Percentiles rank a stretch among this genome's conserved stretches.
Conservation (phyloP, 2,797 vertebrate genomes). For the Rachycentron canadum region DNA sequence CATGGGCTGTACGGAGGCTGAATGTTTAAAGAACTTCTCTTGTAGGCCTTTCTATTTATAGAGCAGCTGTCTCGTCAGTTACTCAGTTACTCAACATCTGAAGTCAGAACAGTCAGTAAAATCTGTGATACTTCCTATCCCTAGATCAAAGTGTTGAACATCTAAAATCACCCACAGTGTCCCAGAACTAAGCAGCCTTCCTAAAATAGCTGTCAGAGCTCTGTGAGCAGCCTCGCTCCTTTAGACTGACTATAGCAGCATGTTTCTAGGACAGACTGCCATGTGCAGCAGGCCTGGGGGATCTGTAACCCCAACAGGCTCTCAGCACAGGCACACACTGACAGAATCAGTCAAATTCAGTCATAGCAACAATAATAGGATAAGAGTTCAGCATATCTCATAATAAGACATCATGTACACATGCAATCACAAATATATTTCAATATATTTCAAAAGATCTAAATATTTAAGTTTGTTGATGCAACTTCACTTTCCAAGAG, state of each 20-base stretch:
- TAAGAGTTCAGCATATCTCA: slow-evolving; percentile 29
- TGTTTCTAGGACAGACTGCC: slow-evolving; percentile 74
- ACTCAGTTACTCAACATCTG: slow-evolving; percentile 45
- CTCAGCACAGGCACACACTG: slow-evolving; percentile 30
- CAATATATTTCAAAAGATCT: neutral
- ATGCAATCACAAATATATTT: neutral
- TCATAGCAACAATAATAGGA: slow-evolving; percentile 37
- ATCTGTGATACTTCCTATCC: slow-evolving; percentile 59
- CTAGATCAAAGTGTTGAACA: slow-evolving; percentile 68
- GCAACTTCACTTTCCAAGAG: neutral
- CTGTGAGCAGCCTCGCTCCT: slow-evolving; percentile 49
- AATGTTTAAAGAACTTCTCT: slow-evolving; percentile 49
- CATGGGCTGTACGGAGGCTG: slow-evolving; percentile 15
- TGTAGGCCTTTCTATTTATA: slow-evolving; percentile 60
- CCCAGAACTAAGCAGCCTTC: slow-evolving; percentile 68
- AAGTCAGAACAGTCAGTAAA: slow-evolving; percentile 55
- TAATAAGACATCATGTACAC: neutral
- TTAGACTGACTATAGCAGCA: slow-evolving; percentile 49
- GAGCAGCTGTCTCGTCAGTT: slow-evolving; percentile 55
- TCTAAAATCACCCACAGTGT: slow-evolving; percentile 72
- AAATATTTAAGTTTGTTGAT: slow-evolving; percentile 19
- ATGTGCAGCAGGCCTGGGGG: slow-evolving; percentile 64
- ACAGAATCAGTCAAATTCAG: slow-evolving; percentile 42
- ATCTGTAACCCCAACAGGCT: slow-evolving; percentile 63
- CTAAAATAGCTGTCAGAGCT: slow-evolving; percentile 71